phyloP scores from a whole-genome alignment of 2,797 vertebrate genomes.

The Thaleichthys pacificus region DNA sequence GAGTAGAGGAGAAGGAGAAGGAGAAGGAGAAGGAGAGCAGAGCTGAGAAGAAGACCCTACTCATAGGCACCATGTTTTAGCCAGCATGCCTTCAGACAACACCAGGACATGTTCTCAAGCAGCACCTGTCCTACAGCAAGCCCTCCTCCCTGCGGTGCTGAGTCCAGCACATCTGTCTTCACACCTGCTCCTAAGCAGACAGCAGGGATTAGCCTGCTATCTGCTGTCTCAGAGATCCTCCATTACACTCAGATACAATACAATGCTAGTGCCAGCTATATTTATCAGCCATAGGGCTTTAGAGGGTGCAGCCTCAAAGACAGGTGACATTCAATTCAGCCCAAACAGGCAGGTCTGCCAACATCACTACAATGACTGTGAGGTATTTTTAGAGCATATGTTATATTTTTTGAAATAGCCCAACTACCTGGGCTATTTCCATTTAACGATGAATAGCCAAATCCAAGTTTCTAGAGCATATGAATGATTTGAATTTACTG shows the following conservation, averaged over 20 bases:
- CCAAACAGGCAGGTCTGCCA: constrained; percentile 10
- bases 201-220: constrained; percentile 44
- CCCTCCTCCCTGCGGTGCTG: constrained; percentile 26
- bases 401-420: not conserved
- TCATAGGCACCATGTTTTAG: not conserved
- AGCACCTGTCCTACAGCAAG: not conserved
- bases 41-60: not conserved
- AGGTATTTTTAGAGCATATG: constrained; percentile 6
- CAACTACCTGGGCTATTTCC: constrained; percentile 29
- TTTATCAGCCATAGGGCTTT: constrained; percentile 58
- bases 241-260: constrained; percentile 42
- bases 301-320: constrained; percentile 45
- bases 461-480: too few species aligned
- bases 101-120: constrained; percentile 16
- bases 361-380: constrained; percentile 7
- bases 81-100: not conserved
- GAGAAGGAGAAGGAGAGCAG: too few species aligned
- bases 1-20: too few species aligned
- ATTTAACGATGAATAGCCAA: not conserved
- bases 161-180: too few species aligned
- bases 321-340: constrained; percentile 49
- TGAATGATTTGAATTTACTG: not conserved
- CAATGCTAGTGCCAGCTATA: constrained; percentile 48
- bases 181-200: too few species aligned
- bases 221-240: constrained; percentile 36